Conservation (phyloP, 2,888 invertebrate species). For the Megamerina dolium region DNA sequence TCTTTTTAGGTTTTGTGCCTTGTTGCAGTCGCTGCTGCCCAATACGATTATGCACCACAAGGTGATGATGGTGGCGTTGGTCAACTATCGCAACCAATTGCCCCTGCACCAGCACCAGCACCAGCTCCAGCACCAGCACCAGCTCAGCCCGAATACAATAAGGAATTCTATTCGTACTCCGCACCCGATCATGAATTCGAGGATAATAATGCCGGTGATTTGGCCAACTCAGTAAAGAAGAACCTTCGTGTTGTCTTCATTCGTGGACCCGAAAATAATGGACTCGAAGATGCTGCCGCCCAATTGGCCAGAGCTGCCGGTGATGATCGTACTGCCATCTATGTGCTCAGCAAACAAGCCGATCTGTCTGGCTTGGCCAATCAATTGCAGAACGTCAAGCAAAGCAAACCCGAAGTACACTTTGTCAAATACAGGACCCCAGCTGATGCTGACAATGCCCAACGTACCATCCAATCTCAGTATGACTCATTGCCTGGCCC, state of each 20-base stretch:
- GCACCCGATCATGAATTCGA: conserved; percentile 42
- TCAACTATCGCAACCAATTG: conserved; percentile 10
- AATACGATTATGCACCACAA: conserved; percentile 31
- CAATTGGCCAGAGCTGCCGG: conserved; percentile 35
- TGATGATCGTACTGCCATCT: conserved; percentile 42
- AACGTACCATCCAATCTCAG: conserved; percentile 40
- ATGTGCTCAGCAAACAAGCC: conserved; percentile 41
- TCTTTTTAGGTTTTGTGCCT: conserved; percentile 30
- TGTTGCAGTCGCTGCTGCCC: conserved; percentile 28
- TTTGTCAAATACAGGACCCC: conserved; percentile 43
- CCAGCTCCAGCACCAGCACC: conserved; percentile 7
- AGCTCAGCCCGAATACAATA: conserved; percentile 26
- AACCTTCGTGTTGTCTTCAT: conserved; percentile 45
- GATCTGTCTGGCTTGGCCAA: conserved; percentile 35
- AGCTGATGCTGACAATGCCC: conserved; percentile 42
- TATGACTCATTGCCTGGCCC: conserved; percentile 38
- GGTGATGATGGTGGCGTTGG: neutral
- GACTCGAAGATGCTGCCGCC: conserved; percentile 36
- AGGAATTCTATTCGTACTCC: conserved; percentile 38
- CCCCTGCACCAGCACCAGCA: no score
- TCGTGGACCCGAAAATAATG: conserved; percentile 41
- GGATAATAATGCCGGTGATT: conserved; percentile 25
- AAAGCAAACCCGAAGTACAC: conserved; percentile 38
- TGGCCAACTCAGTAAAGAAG: conserved; percentile 28
- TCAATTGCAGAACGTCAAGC: conserved; percentile 25